phyloP scores from a whole-genome alignment of 2,113 vertebrate species.

The Hiodon tergisus region DNA sequence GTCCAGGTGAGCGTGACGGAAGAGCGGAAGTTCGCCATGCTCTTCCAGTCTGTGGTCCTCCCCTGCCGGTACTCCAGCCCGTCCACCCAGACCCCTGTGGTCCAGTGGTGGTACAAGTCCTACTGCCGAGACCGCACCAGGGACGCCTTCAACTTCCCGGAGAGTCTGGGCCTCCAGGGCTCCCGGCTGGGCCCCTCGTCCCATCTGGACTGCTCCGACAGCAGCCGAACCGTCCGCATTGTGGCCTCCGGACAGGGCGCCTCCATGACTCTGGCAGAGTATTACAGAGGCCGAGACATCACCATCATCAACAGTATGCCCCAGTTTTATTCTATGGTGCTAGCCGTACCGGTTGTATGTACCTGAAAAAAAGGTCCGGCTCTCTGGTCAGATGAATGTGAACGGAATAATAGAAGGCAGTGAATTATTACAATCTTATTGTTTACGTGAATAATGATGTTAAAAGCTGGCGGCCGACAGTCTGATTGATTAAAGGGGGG shows the following conservation, averaged over 20 bases:
- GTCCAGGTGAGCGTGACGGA: slow-evolving; percentile 81
- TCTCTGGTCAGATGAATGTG: too few relatives aligned
- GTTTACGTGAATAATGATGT: background rate
- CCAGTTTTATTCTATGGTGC: background rate
- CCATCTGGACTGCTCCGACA: slow-evolving; percentile 88
- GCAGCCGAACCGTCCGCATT: slow-evolving; percentile 78
- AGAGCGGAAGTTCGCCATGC: slow-evolving; percentile 80
- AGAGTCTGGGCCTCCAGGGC: slow-evolving; percentile 54
- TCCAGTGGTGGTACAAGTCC: slow-evolving; percentile 98
- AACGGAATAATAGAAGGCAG: background rate
- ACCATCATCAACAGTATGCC: slow-evolving; percentile 83
- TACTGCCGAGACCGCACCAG: slow-evolving; percentile 86
- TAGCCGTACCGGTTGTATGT: too few relatives aligned
- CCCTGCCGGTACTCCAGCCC: slow-evolving; percentile 86
- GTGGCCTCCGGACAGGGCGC: slow-evolving; percentile 88
- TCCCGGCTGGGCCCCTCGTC: slow-evolving; percentile 72
- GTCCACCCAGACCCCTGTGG: slow-evolving; percentile 77
- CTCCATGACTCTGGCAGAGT: slow-evolving; percentile 79
- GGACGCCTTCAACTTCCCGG: slow-evolving; percentile 71
- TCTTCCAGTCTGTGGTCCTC: slow-evolving; percentile 89
- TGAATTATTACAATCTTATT: slow-evolving; percentile 5
- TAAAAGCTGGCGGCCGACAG: background rate
- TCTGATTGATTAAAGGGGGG: background rate
- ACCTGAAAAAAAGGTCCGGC: too few relatives aligned
- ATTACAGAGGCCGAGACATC: slow-evolving; percentile 91